Conservation (phyloP, 2,888 invertebrate species). For the Leptopilina drosophilae region DNA sequence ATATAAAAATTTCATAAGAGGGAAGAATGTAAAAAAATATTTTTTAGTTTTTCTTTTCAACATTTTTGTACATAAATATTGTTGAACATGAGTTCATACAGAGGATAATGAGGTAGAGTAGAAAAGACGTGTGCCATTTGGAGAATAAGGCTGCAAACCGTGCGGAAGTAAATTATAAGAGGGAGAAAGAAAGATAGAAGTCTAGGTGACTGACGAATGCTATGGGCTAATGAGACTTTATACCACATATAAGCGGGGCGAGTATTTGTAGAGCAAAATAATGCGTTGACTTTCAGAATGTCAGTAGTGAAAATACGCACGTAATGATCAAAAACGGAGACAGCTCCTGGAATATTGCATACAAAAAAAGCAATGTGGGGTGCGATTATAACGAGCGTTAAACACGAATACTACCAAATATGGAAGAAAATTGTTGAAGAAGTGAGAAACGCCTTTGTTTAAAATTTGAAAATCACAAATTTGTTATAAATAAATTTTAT, state of each 20-base stretch:
- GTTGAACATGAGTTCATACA: neutral
- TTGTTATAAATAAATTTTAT: no score
- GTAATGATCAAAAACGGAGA: slow-evolving; percentile 46
- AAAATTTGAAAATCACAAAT: no score
- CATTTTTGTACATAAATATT: neutral
- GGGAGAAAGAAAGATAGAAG: neutral
- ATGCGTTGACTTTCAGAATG: slow-evolving; percentile 35
- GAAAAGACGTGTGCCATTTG: slow-evolving; percentile 45
- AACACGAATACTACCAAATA: neutral
- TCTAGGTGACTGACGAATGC: slow-evolving; percentile 50
- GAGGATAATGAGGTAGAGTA: neutral
- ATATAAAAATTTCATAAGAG: no score
- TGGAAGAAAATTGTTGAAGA: no score
- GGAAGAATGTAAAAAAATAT: no score
- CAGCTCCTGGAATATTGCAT: slow-evolving; percentile 33
- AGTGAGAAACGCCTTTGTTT: no score
- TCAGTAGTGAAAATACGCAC: slow-evolving; percentile 31
- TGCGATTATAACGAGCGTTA: slow-evolving; percentile 35
- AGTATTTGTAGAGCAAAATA: neutral
- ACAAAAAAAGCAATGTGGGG: neutral
- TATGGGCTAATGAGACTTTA: slow-evolving; percentile 47
- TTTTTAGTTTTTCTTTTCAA: neutral
- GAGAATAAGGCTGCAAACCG: slow-evolving; percentile 31
- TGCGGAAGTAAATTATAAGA: slow-evolving; percentile 33
- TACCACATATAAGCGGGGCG: neutral